Evolutionary conservation across 2,113 vertebrate genomes (phyloP).

Genomic region (Bettongia penicillata): DNA sequence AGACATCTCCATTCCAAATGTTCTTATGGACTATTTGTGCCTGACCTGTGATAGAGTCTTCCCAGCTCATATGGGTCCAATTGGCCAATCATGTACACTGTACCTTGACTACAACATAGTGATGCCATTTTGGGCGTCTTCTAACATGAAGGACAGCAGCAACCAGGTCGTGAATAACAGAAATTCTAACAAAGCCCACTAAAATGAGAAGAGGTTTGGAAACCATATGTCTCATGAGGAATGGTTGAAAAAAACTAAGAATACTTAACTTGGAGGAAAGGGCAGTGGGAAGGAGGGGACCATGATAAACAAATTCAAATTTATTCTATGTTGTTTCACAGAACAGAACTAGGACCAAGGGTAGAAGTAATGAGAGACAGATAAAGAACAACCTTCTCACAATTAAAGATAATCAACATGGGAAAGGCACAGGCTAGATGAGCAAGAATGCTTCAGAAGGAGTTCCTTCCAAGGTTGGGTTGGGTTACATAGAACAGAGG

Average conservation of each 20-base stretch:
- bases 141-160: too few relatives aligned
- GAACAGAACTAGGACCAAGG: not conserved
- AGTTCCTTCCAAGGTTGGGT: not conserved
- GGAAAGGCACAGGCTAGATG: not conserved
- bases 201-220: not conserved
- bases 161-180: not conserved
- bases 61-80: too few relatives aligned
- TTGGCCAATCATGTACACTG: too few relatives aligned
- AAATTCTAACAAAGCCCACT: not conserved
- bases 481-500: not conserved
- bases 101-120: too few relatives aligned
- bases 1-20: too few relatives aligned
- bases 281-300: not conserved
- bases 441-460: not conserved
- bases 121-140: too few relatives aligned
- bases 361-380: not conserved
- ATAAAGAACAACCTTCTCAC: not conserved
- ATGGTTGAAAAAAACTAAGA: not conserved
- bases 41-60: too few relatives aligned
- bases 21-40: too few relatives aligned
- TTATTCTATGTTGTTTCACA: not conserved
- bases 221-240: not conserved
- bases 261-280: not conserved
- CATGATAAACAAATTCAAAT: not conserved
- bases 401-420: not conserved